A percentile compares a stretch with the other conserved stretches of the same genome.
These are phyloP conservation scores for Glareola pratincola DNA, from an alignment of 2,113 vertebrate species.

Conservation along the genomic window DNA sequence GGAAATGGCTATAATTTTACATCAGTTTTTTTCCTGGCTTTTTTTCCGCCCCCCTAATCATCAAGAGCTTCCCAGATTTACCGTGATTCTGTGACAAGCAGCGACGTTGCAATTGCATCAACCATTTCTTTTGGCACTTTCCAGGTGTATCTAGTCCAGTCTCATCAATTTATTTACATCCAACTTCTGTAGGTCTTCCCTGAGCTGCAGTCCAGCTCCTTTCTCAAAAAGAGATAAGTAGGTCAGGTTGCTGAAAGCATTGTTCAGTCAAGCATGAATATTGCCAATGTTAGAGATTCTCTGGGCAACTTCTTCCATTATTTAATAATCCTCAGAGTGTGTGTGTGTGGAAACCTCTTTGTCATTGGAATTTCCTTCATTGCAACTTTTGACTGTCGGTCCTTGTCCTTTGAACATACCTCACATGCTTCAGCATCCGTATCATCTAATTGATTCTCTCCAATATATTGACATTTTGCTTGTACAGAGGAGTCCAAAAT, in stretches of 20 bases:
- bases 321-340: not conserved
- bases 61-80: not conserved
- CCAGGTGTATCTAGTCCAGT: not conserved
- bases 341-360: not conserved
- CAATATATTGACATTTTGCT: not conserved
- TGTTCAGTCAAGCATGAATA: not conserved
- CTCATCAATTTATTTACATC: not conserved
- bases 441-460: not conserved
- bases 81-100: not conserved
- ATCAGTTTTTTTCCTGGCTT: not conserved
- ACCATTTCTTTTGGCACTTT: not conserved
- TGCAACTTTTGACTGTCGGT: not conserved
- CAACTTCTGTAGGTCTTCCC: not conserved
- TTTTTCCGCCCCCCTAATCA: too few species aligned
- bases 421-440: not conserved
- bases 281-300: not conserved
- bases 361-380: not conserved
- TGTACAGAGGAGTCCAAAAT: not conserved
- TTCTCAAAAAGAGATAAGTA: not conserved
- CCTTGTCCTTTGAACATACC: not conserved
- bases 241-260: not conserved
- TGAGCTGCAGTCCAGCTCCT: not conserved
- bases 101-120: not conserved
- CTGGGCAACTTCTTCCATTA: not conserved
- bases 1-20: not conserved